Conservation (phyloP, 2,888 invertebrate genomes). For the Steromphala cineraria region DNA sequence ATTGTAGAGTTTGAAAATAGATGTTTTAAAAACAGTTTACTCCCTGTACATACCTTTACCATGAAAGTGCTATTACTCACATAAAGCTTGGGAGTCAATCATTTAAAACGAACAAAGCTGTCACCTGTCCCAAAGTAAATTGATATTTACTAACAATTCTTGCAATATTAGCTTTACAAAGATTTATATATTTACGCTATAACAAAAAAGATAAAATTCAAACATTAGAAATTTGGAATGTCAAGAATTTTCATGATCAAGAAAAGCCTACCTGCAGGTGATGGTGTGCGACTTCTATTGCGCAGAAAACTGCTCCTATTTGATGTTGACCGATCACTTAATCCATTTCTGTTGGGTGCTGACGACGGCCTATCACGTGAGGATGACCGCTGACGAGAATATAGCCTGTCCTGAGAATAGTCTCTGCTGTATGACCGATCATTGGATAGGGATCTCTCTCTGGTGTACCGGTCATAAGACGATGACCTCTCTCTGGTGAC, state of each 20-base stretch:
- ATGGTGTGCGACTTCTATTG: slow-evolving; percentile 56
- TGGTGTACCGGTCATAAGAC: slow-evolving; percentile 46
- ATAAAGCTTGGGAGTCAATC: no score
- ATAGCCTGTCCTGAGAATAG: slow-evolving; percentile 38
- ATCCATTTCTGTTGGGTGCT: slow-evolving; percentile 44
- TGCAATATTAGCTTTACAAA: no score
- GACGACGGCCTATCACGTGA: slow-evolving; percentile 53
- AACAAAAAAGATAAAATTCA: neutral
- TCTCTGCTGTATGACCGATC: slow-evolving; percentile 42
- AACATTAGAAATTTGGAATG: neutral
- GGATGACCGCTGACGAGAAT: slow-evolving; percentile 47
- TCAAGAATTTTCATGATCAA: neutral
- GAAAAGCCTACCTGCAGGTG: slow-evolving; percentile 52
- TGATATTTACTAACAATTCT: no score
- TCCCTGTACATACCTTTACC: no score
- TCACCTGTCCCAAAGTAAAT: no score
- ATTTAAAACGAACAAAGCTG: no score
- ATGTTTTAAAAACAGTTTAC: no score
- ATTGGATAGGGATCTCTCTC: slow-evolving; percentile 52
- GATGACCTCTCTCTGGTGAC: slow-evolving; percentile 53
- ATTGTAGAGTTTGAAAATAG: no score
- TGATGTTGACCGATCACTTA: slow-evolving; percentile 47
- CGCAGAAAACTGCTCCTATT: slow-evolving; percentile 42
- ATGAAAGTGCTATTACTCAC: no score
- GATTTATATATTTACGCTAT: no score